A percentile compares a stretch with the other conserved stretches of the same genome.
Conservation (phyloP, 2,888 invertebrate species). For the Thyatira batis region DNA sequence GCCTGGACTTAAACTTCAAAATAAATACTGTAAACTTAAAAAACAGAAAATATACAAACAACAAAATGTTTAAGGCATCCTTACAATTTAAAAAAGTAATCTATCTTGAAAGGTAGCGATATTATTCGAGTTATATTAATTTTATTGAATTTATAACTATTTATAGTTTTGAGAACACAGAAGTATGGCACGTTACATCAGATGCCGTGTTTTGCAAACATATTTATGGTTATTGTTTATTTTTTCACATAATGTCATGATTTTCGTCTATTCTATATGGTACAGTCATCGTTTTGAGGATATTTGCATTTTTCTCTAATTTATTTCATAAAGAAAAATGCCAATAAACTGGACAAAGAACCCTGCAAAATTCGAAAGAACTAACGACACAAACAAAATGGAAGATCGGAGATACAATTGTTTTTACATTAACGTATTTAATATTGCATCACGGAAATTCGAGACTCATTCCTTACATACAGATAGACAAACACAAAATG, state of each 20-base stretch:
- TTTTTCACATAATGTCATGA: constrained; percentile 56
- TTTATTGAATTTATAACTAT: constrained; percentile 39
- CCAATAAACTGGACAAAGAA: not conserved
- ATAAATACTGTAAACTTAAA: not conserved
- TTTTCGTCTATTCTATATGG: constrained; percentile 42
- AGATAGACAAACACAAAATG: constrained; percentile 59
- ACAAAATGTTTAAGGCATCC: constrained; percentile 15
- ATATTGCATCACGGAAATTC: constrained; percentile 39
- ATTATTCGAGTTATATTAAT: constrained; percentile 60
- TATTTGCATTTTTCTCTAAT: not conserved
- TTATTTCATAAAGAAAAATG: not conserved
- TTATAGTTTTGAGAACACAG: constrained; percentile 56
- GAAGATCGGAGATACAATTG: not conserved
- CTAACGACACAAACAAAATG: not conserved
- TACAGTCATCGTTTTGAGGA: constrained; percentile 38
- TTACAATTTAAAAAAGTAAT: constrained; percentile 9
- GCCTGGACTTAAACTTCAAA: not conserved
- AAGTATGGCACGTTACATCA: constrained; percentile 77
- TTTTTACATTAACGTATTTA: constrained; percentile 6
- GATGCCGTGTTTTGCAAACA: constrained; percentile 54
- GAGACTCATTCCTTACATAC: constrained; percentile 71
- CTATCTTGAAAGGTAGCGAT: constrained; percentile 20
- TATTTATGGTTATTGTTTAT: constrained; percentile 16
- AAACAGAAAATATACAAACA: constrained; percentile 7
- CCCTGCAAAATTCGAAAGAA: not conserved